phyloP scores from a whole-genome alignment of 2,797 vertebrate genomes.

The Pyrocephalus nanus region DNA sequence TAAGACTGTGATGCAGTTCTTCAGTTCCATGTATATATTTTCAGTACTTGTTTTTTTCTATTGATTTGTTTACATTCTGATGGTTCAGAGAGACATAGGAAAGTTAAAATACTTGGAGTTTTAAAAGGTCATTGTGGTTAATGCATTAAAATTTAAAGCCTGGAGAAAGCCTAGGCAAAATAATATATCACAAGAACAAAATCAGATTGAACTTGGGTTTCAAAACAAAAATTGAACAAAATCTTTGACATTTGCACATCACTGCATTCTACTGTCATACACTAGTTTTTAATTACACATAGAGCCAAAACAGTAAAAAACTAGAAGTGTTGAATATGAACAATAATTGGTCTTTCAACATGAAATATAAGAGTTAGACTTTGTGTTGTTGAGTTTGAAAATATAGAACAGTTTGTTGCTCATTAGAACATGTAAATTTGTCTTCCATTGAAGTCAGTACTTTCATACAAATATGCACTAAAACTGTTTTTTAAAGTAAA shows the following conservation, averaged over 20 bases:
- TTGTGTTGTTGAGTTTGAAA: not conserved
- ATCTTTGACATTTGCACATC: not conserved
- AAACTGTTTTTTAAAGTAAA: not conserved
- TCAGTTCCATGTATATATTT: not conserved
- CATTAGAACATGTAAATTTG: not conserved
- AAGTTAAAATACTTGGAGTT: not conserved
- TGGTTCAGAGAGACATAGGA: not conserved
- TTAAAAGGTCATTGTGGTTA: not conserved
- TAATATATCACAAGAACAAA: not conserved
- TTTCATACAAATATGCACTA: not conserved
- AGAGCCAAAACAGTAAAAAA: not conserved
- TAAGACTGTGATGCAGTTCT: conserved; percentile 4
- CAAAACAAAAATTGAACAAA: not conserved
- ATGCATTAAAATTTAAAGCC: not conserved
- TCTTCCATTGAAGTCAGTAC: not conserved
- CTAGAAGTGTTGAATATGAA: not conserved
- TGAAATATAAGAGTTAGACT: not conserved
- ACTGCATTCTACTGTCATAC: not conserved
- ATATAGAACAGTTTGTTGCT: not conserved
- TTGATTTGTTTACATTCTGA: not conserved
- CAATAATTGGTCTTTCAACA: not conserved
- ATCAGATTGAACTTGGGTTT: not conserved
- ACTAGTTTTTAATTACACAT: not conserved
- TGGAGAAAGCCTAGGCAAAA: not conserved
- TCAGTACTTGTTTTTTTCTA: not conserved